A percentile compares a stretch with the other conserved stretches of the same genome.
Evolutionary conservation across 2,888 invertebrate species (phyloP).

Genomic region (Coelopa pilipes): DNA sequence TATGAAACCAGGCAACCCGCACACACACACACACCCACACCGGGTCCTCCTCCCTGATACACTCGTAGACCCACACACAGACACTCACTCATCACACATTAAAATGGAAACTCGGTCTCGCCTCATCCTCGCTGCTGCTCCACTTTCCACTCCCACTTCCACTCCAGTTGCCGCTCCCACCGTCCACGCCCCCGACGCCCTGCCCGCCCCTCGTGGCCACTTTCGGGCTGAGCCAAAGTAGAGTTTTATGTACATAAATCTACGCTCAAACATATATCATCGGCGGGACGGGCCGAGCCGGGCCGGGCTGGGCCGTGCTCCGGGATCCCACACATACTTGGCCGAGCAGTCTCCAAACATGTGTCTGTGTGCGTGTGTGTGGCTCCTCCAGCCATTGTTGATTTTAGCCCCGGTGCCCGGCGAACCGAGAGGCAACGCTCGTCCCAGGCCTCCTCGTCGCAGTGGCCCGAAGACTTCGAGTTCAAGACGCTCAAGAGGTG

Average conservation of each 20-base stretch:
- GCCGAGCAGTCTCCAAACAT: not conserved
- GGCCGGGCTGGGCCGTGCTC: no score
- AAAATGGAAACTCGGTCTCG: no score
- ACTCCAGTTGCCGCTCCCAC: no score
- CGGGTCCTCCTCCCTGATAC: not conserved
- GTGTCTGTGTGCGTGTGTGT: constrained; percentile 8
- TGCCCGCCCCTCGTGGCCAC: no score
- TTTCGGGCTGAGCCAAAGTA: not conserved
- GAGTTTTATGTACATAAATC: constrained; percentile 15
- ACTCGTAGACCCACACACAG: not conserved
- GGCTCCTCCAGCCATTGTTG: not conserved
- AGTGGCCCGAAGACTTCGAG: no score
- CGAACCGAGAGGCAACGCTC: no score
- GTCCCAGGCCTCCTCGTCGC: no score
- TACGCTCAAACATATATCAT: constrained; percentile 10
- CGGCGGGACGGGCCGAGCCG: not conserved
- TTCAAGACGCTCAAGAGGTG: no score
- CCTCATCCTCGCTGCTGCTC: no score
- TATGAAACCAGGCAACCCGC: constrained; percentile 36
- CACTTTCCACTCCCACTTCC: no score
- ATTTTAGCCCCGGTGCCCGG: no score
- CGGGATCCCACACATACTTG: not conserved
- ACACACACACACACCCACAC: constrained; percentile 13
- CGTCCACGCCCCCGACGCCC: no score
- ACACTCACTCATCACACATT: constrained; percentile 1